These are phyloP conservation scores for Temnopleurus reevesii DNA, from an alignment of 53 echinoderm and acorn worm genomes.

Conservation along the genomic window DNA sequence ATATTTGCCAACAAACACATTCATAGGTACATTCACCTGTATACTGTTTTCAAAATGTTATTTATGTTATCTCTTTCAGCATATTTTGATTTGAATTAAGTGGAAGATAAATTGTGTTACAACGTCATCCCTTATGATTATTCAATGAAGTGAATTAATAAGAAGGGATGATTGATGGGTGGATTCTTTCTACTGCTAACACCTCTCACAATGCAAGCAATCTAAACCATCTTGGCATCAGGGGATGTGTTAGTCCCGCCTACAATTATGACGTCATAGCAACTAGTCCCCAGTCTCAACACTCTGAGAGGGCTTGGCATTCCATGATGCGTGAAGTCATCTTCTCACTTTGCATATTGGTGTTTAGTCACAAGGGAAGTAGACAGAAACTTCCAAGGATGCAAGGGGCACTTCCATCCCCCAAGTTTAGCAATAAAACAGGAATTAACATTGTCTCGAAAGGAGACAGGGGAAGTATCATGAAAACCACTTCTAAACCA, in stretches of 20 bases:
- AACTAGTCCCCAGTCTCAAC: constrained; percentile 7
- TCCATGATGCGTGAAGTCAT: constrained; percentile 48
- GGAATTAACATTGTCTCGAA: too few relatives aligned
- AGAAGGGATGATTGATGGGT: neutral
- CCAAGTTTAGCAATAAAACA: too few relatives aligned
- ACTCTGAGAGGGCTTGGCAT: constrained; percentile 51
- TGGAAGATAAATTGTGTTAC: too few relatives aligned
- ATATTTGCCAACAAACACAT: too few relatives aligned
- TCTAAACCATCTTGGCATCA: constrained; percentile 43
- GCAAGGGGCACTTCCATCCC: too few relatives aligned
- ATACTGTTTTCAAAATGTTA: too few relatives aligned
- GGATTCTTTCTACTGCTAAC: neutral
- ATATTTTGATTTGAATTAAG: too few relatives aligned
- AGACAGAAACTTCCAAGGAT: constrained; percentile 10
- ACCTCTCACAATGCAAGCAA: constrained; percentile 51
- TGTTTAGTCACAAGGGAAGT: neutral
- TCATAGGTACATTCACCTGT: too few relatives aligned
- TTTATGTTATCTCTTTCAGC: too few relatives aligned
- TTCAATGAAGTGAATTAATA: neutral
- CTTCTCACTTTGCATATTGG: neutral
- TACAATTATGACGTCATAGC: constrained; percentile 50
- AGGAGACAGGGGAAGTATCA: too few relatives aligned
- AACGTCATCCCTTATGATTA: neutral
- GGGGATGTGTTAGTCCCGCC: neutral
- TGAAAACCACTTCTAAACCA: too few relatives aligned